Evolutionary conservation across 2,113 vertebrate species (phyloP).

Genomic region (Anolis carolinensis): DNA sequence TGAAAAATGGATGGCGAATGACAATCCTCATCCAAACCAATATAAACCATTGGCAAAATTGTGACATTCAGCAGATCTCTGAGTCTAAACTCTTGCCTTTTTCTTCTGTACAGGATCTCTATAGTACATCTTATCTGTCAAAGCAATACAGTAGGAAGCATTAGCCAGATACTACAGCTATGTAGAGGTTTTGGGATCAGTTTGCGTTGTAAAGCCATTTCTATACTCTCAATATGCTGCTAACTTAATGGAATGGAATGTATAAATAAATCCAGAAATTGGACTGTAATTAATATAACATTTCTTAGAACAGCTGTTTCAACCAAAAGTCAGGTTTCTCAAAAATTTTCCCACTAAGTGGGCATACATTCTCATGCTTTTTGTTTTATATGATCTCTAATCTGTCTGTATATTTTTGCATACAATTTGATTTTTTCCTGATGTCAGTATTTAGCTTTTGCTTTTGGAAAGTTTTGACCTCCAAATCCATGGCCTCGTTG

Average conservation of each 20-base stretch:
- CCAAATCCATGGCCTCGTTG: slow-evolving; percentile 57
- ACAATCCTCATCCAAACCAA: not conserved
- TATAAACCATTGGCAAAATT: not conserved
- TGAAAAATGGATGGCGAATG: not conserved
- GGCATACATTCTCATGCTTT: not conserved
- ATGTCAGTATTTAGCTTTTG: slow-evolving; percentile 54
- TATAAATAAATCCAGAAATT: slow-evolving; percentile 1
- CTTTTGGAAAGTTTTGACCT: slow-evolving; percentile 68
- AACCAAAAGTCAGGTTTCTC: slow-evolving; percentile 32
- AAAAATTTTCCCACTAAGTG: not conserved
- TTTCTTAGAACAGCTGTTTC: slow-evolving; percentile 42
- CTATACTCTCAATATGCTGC: not conserved
- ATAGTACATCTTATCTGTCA: not conserved
- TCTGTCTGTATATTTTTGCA: slow-evolving; percentile 64
- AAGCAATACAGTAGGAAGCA: not conserved
- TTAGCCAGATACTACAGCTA: not conserved
- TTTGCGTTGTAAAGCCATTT: slow-evolving; percentile 8
- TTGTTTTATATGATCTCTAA: slow-evolving; percentile 31
- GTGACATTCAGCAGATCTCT: not conserved
- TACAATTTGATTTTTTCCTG: slow-evolving; percentile 57
- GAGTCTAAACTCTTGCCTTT: not conserved
- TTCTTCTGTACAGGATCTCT: not conserved
- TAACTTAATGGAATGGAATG: not conserved
- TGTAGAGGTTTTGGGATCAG: not conserved
- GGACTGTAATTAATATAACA: slow-evolving; percentile 3